These are phyloP conservation scores for Apocheima hispidaria DNA, from an alignment of 2,888 invertebrate species.

Conservation along the genomic window DNA sequence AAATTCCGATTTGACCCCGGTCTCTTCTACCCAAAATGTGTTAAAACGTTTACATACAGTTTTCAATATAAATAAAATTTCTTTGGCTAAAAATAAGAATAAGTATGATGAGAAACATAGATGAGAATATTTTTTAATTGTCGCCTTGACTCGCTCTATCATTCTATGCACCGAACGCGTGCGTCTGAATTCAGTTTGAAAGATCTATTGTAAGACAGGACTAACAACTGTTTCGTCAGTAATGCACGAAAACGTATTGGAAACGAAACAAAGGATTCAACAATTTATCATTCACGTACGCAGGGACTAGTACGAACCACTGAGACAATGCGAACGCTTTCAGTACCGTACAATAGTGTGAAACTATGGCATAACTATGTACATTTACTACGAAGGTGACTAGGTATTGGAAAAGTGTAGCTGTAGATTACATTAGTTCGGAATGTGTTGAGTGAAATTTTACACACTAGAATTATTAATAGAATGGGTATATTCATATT, in stretches of 20 bases:
- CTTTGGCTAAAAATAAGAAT: too few relatives aligned
- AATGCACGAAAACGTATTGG: constrained; percentile 1
- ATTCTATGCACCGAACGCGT: too few relatives aligned
- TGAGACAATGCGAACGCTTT: constrained; percentile 5
- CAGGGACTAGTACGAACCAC: not conserved
- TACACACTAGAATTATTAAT: not conserved
- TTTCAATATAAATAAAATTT: too few relatives aligned
- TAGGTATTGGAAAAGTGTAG: not conserved
- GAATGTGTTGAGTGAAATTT: not conserved
- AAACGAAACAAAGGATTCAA: not conserved
- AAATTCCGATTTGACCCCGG: too few relatives aligned
- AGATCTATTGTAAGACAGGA: too few relatives aligned
- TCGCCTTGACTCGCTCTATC: too few relatives aligned
- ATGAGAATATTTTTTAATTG: too few relatives aligned
- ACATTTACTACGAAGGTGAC: not conserved
- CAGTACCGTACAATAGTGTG: not conserved
- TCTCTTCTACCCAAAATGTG: too few relatives aligned
- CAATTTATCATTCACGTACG: constrained; percentile 5
- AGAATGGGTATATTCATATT: too few relatives aligned
- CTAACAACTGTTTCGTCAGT: not conserved
- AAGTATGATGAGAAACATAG: too few relatives aligned
- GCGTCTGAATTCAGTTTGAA: not conserved
- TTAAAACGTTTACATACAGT: too few relatives aligned
- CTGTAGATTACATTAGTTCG: not conserved
- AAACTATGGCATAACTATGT: not conserved